Conservation (phyloP, 2,888 invertebrate species). For the Acanthosepion pharaonis region DNA sequence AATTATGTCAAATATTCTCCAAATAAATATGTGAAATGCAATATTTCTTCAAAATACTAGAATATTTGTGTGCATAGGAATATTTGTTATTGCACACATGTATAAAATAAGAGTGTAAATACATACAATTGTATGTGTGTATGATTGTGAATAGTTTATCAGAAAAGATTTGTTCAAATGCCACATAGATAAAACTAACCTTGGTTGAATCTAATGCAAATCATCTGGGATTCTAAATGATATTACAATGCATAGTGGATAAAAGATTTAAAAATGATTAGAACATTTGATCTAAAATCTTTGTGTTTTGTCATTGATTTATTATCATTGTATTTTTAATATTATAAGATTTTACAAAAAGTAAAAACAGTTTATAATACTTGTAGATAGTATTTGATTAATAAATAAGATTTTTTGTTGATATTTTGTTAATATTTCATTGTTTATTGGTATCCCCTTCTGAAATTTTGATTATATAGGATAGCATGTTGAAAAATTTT, state of each 20-base stretch:
- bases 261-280: not conserved
- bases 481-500: too few relatives aligned
- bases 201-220: too few relatives aligned
- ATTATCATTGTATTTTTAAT: not conserved
- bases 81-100: not conserved
- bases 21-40: not conserved
- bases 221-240: not conserved
- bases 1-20: not conserved
- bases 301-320: not conserved
- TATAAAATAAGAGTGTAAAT: not conserved
- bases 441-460: not conserved
- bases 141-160: not conserved
- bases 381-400: not conserved
- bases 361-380: not conserved
- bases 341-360: not conserved
- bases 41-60: not conserved
- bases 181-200: not conserved
- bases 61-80: not conserved
- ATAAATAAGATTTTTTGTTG: not conserved
- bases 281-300: not conserved
- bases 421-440: not conserved
- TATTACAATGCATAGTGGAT: not conserved
- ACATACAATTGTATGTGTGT: not conserved
- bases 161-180: not conserved
- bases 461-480: not conserved